Evolutionary conservation across 53 echinoderm and acorn worm genomes (phyloP).

Genomic region (Paracentrotus lividus): DNA sequence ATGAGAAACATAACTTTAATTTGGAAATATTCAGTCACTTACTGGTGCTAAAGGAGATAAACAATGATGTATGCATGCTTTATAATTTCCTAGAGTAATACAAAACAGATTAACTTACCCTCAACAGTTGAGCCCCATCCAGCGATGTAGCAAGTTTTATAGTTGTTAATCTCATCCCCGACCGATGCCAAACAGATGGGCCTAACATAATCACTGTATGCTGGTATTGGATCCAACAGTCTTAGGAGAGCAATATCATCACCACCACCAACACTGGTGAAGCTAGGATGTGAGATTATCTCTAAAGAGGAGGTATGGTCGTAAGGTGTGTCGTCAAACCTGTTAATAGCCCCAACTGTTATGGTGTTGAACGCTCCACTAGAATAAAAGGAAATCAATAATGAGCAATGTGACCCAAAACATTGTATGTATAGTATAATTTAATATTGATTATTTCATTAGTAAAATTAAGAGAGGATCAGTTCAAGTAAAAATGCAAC

Average conservation of each 20-base stretch:
- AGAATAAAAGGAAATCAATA: slow-evolving; percentile 7
- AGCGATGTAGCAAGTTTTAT: slow-evolving; percentile 79
- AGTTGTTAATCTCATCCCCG: slow-evolving; percentile 50
- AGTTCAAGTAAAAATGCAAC: too few relatives aligned
- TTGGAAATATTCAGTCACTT: too few relatives aligned
- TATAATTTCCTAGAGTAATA: background rate
- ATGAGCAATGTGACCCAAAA: too few relatives aligned
- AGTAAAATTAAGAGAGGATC: too few relatives aligned
- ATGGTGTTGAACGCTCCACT: slow-evolving; percentile 42
- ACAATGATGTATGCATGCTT: background rate
- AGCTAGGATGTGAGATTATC: slow-evolving; percentile 74
- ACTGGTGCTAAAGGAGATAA: too few relatives aligned
- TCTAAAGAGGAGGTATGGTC: slow-evolving; percentile 60
- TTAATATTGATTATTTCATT: too few relatives aligned
- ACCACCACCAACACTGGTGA: slow-evolving; percentile 62
- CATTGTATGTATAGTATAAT: too few relatives aligned
- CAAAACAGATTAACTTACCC: background rate
- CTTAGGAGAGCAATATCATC: slow-evolving; percentile 86
- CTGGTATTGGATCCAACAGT: slow-evolving; percentile 70
- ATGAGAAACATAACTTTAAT: too few relatives aligned
- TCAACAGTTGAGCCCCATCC: slow-evolving; percentile 78
- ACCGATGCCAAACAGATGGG: slow-evolving; percentile 79
- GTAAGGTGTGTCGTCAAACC: slow-evolving; percentile 58
- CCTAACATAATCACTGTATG: slow-evolving; percentile 72
- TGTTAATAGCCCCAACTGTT: slow-evolving; percentile 73